A percentile compares a stretch with the other conserved stretches of the same genome.
These are phyloP conservation scores for Planococcus citri DNA, from an alignment of 1,140 invertebrate species.

Conservation along the genomic window DNA sequence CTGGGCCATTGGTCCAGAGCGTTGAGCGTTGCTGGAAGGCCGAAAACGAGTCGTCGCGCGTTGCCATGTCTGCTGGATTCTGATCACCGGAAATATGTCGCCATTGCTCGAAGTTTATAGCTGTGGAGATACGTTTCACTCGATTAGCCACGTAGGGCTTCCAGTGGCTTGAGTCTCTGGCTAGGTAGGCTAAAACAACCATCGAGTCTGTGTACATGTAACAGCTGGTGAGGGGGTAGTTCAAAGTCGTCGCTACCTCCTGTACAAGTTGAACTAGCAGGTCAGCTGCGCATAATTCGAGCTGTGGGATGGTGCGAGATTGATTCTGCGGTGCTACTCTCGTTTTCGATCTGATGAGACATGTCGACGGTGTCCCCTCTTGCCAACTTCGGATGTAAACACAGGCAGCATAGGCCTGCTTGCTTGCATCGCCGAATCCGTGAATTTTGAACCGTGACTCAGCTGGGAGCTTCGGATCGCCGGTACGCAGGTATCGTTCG, in stretches of 20 bases:
- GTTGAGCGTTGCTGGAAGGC: not conserved
- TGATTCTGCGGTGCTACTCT: conserved; percentile 29
- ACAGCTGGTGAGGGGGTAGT: conserved; percentile 1
- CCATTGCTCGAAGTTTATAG: conserved; percentile 26
- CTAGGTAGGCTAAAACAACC: conserved; percentile 33
- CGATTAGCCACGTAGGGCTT: conserved; percentile 35
- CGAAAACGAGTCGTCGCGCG: conserved; percentile 28
- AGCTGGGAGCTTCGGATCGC: not conserved
- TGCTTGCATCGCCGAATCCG: conserved; percentile 29
- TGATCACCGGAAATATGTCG: conserved; percentile 31
- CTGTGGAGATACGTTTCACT: conserved; percentile 31
- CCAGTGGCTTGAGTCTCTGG: conserved; percentile 27
- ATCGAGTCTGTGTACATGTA: conserved; percentile 32
- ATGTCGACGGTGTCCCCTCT: not conserved
- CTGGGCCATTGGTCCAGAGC: conserved; percentile 25
- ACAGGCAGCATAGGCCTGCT: conserved; percentile 26
- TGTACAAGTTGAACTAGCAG: conserved; percentile 27
- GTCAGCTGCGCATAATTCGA: conserved; percentile 33
- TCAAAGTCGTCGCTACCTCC: not conserved
- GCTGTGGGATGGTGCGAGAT: conserved; percentile 29
- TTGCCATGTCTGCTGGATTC: conserved; percentile 37
- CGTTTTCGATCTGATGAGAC: conserved; percentile 25
- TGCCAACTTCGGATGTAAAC: conserved; percentile 27
- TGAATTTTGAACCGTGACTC: conserved; percentile 26
- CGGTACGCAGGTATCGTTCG: conserved; percentile 24